Base-by-base conservation (phyloP, 2,113 vertebrate species). In the Hirundichthys speculiger region DNA sequence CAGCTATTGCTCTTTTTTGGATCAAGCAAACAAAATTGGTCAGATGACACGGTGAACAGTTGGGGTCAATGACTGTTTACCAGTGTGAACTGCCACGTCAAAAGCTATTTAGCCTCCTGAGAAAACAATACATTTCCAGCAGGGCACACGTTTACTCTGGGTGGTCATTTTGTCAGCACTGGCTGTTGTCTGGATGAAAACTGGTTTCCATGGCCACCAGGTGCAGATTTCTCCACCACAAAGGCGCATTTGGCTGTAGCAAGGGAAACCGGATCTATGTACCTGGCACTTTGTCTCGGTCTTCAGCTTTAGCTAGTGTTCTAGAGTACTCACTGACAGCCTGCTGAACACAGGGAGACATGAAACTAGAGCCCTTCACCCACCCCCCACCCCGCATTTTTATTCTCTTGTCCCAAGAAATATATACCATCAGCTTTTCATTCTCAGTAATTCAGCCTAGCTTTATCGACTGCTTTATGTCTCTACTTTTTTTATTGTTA, bases 181-280 rank as follows among this genome's bases (percentile, higher is more conserved):
- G 47, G 53, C 67, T 55, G 54, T 52, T 41, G 45, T 58, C 14
- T 45, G 66, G 69, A 56, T 79, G 58, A 85, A 79, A 53, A 34
- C 46, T 64, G 64, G 90, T 90, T 90, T 81, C 86, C 84, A 89
- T 88, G 85, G 79, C 48, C 54, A 89, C 84, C 90, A 90, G 90
- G 88, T 91, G 84, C 88, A 89, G 83, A 90, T 87, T 89, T 91
- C 79, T 85, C 77, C 70, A 78, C 72, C 83, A 88, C 87, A 92
- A 88, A 86, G 82, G 61, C 21, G 68, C 51, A 80, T 86, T 91
- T 85, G 83, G 86, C 77, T 42, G 64, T 30, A 60, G 72, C 83
- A 30, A 51, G 62, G 77, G 91, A 90, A 91, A 90, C 75, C 34
- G 67, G 86, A 92, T 92, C 84, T 69, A 40, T 75, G 77, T 80